Percentiles rank a stretch among this genome's conserved stretches.
Conservation (phyloP, 1,140 invertebrate genomes). For the Drosophila bipectinata region DNA sequence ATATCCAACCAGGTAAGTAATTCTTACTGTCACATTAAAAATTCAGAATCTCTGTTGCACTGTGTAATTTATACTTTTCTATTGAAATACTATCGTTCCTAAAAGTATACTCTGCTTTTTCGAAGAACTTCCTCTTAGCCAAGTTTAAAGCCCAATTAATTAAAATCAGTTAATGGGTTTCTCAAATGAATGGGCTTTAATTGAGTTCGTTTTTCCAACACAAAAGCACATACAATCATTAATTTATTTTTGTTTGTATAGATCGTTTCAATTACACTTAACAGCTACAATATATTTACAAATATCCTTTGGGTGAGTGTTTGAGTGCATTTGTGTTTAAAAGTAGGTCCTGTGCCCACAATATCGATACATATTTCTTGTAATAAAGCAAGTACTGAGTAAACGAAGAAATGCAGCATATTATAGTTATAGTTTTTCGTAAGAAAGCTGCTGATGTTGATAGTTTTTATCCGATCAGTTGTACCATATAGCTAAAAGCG, state of each 20-base stretch:
- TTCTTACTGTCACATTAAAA: too few species aligned
- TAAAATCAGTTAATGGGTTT: background rate
- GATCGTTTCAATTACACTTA: constrained; percentile 61
- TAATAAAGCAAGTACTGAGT: constrained; percentile 35
- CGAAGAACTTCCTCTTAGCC: background rate
- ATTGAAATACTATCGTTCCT: background rate
- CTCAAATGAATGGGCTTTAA: constrained; percentile 51
- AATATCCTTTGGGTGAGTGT: constrained; percentile 54
- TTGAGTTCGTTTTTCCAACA: constrained; percentile 45
- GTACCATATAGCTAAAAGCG: constrained; percentile 55
- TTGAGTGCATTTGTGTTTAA: constrained; percentile 16
- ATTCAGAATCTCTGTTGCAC: too few species aligned
- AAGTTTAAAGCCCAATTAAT: background rate
- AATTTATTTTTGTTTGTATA: constrained; percentile 38
- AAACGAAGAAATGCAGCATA: constrained; percentile 32
- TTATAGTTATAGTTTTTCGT: constrained; percentile 45
- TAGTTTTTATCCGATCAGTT: constrained; percentile 26
- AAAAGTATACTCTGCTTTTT: constrained; percentile 10
- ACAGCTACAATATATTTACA: constrained; percentile 69
- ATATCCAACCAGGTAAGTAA: too few species aligned
- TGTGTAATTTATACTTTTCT: background rate
- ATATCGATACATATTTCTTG: constrained; percentile 21
- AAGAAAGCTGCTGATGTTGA: constrained; percentile 32
- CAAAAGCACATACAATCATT: constrained; percentile 59
- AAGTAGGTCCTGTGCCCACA: constrained; percentile 14